A percentile compares a stretch with the other conserved stretches of the same genome.
These are phyloP conservation scores for Dione vanillae DNA, from an alignment of 2,888 invertebrate genomes.

Conservation along the genomic window DNA sequence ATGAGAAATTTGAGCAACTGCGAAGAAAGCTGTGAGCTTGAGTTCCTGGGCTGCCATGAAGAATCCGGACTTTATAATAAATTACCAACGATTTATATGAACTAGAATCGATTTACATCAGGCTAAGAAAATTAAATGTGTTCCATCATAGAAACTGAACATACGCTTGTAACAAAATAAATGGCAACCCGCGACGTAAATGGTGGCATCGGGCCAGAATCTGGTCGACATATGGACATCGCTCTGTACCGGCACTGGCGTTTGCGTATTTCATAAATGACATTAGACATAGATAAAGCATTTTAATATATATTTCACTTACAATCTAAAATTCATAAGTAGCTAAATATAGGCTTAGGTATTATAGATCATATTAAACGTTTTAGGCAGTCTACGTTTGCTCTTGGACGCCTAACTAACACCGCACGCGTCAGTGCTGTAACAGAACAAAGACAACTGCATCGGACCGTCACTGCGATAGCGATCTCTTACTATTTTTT, in stretches of 20 bases:
- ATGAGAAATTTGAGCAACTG: conserved; percentile 78
- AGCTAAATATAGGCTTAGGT: conserved; percentile 48
- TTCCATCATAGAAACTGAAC: conserved; percentile 20
- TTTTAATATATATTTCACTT: conserved; percentile 48
- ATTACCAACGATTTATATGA: conserved; percentile 1
- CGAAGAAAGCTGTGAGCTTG: conserved; percentile 81
- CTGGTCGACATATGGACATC: conserved; percentile 51
- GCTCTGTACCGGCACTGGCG: conserved; percentile 62
- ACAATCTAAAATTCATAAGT: conserved; percentile 51
- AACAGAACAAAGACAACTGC: conserved; percentile 49
- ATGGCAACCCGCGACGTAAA: conserved; percentile 69
- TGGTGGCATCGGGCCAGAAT: conserved; percentile 59
- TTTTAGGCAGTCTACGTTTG: conserved; percentile 48
- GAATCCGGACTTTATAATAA: conserved; percentile 19
- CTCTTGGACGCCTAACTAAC: conserved; percentile 47
- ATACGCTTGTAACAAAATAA: conserved; percentile 21
- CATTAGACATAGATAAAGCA: conserved; percentile 47
- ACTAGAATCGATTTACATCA: conserved; percentile 10
- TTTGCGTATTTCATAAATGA: conserved; percentile 39
- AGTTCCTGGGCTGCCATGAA: conserved; percentile 68
- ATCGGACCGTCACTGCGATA: conserved; percentile 64
- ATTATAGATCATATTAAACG: conserved; percentile 43
- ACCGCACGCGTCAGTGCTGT: conserved; percentile 50
- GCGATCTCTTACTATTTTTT: conserved; percentile 70
- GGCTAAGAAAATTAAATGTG: conserved; percentile 40